A percentile compares a stretch with the other conserved stretches of the same genome.
Conservation (phyloP, 2,797 vertebrate genomes). For the Megalops cyprinoides region DNA sequence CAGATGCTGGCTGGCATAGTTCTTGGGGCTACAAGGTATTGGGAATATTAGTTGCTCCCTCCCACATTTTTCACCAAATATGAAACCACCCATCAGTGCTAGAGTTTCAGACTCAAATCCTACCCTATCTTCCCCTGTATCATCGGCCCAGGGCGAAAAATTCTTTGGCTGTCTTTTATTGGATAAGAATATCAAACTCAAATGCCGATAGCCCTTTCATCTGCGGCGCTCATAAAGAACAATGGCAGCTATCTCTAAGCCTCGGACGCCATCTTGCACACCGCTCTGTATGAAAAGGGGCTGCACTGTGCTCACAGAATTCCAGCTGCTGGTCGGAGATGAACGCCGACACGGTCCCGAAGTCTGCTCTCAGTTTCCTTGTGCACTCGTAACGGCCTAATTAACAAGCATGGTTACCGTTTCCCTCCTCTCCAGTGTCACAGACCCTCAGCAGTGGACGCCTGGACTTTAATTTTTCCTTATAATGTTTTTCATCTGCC, state of each 20-base stretch:
- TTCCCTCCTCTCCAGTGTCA: constrained; percentile 7
- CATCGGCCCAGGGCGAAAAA: constrained; percentile 24
- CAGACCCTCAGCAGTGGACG: background rate
- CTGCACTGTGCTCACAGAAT: constrained; percentile 13
- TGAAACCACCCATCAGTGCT: background rate
- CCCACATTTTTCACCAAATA: constrained; percentile 6
- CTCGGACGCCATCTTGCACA: constrained; percentile 9
- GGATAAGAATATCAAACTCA: constrained; percentile 30
- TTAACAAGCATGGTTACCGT: constrained; percentile 19
- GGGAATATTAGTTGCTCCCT: too few species aligned
- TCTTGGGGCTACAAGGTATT: background rate
- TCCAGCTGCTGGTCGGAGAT: background rate
- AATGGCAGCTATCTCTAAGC: constrained; percentile 21
- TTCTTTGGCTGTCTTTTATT: constrained; percentile 23
- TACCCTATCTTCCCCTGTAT: background rate
- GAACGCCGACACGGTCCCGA: background rate
- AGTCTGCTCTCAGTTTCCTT: background rate
- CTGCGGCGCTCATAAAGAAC: constrained; percentile 20
- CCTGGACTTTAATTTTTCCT: constrained; percentile 19
- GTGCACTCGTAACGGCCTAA: constrained; percentile 12
- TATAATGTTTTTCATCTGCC: constrained; percentile 31
- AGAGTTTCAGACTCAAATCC: background rate
- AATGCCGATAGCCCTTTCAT: constrained; percentile 30
- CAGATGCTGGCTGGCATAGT: background rate
- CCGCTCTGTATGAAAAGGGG: constrained; percentile 21